Base-by-base conservation (phyloP, 2,888 invertebrate species). In the Cerastoderma edule region DNA sequence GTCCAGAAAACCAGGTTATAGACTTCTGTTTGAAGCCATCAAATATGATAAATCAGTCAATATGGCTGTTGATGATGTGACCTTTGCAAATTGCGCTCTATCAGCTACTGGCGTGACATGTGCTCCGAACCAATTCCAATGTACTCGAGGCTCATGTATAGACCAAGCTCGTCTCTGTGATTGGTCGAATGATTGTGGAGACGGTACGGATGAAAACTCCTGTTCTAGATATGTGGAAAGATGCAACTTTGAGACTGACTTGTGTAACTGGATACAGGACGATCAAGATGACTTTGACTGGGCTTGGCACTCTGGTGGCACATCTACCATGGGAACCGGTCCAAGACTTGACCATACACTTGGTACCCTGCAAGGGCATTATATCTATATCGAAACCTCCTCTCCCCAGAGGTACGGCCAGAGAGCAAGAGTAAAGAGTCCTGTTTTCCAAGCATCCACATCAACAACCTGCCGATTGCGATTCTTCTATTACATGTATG, bases 401-500 rank as follows among this genome's bases (percentile, higher is more conserved):
- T 75, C 74, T 28, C 85, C 85, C 44, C 69, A 83, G n/a, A 74
- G 64, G 74, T 72, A 75, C 24, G 85, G 85, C 67, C 86, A 89
- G 48, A 83, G 75, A 19, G 90, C 91, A 35, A 72, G 88, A 67
- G 66, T 91, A 16, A 85, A 84, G 48, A 88, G 88, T 54, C 78
- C 85, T 10, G 85, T 89, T 2, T 89, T 90, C 70, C 77, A 83
- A 44, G 84, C 77, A 8, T 54, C 75, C 8, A 74, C 69, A 19
- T 74, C 79, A 10, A 84, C 81, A 19, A 64, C 65, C 22, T 91
- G 91, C 68, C 72, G 70, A 68, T 83, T 91, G 80, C 79, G 89
- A 66, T 89, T 91, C 68, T 91, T 89, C 83, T 90, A 90, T 69
- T 87, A 91, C 73, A 89, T 91, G 89, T 84, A 80, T 73, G 91